Conservation (phyloP, 2,797 vertebrate genomes). For the Microhierax caerulescens region DNA sequence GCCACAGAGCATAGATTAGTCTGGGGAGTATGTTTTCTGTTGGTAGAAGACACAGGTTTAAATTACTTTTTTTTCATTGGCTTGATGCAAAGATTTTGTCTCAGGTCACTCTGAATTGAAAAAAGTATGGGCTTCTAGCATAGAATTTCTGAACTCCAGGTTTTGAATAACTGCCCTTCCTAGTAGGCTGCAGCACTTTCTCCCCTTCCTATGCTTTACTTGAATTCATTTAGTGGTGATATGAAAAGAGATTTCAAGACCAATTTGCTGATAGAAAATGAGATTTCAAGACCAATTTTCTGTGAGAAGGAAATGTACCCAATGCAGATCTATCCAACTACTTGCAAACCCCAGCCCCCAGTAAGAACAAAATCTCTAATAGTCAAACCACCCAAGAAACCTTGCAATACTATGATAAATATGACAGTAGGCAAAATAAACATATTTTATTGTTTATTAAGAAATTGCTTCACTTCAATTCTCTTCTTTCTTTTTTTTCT, state of each 20-base stretch:
- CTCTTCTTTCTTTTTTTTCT: background rate
- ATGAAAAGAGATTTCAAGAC: background rate
- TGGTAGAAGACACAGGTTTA: background rate
- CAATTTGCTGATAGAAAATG: background rate
- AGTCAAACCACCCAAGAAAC: background rate
- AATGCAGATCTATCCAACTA: background rate
- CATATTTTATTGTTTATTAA: background rate
- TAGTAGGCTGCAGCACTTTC: background rate
- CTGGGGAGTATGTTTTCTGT: background rate
- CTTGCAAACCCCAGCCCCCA: background rate
- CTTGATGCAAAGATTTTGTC: background rate
- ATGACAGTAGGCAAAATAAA: accelerated
- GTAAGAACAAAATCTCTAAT: background rate
- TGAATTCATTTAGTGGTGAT: background rate
- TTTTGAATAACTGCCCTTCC: background rate
- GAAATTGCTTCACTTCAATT: background rate
- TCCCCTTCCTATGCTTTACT: background rate
- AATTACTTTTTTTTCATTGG: background rate
- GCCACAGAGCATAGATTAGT: background rate
- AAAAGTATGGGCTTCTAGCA: background rate
- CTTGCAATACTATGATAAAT: background rate
- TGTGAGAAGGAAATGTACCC: background rate
- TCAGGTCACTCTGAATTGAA: background rate
- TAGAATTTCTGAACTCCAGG: background rate
- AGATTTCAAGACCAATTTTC: background rate